Base-by-base conservation (phyloP, 2,113 vertebrate genomes). In the Danionella cerebrum region DNA sequence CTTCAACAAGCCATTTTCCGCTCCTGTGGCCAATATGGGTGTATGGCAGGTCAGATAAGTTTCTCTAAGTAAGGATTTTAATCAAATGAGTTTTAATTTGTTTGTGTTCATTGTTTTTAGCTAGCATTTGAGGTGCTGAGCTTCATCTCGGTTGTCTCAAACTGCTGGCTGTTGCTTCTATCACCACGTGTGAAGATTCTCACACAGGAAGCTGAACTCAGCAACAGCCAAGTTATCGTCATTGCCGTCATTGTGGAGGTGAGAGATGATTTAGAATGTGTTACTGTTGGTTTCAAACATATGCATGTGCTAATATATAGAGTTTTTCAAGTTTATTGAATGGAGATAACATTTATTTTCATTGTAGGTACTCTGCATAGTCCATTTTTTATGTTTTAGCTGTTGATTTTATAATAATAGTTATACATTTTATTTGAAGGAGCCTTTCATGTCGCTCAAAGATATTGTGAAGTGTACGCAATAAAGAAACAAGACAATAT, bases 91-190 rank as follows among this genome's bases (percentile, higher is more conserved):
- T 39, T 4, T 19, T 39, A n/a, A 24, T n/a, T 3, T 38, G 33
- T 14, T 3, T 24, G 5, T 35, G 45, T 47, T 12, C 47, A 3
- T 27, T 6, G n/a, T 10, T 22, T 18, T 18, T 79, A 91, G 89
- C 42, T 67, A 0, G 90, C 90, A 0, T 90, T 91, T 45, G 88
- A 91, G 80, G 60, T 86, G 22, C 63, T 91, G 68, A 87, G 89
- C 13, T 90, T 86, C 2, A 68, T 87, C 52, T 89, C 90, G 0
- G 87, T 91, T 1, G 81, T 91, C 18, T 86, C 90, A 24, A 91
- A 91, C 84, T 91, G 89, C 75, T 90, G 89, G 86, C 71, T 91
- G 67, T 73, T 91, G 76, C 73, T 87, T 57, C 81, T 91, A 65
- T 91, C 89, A 0, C 86, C 89, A 18, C 79, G 38, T 31, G 59